Conservation (phyloP, 2,113 vertebrate genomes). For the Nycticorax nycticorax region DNA sequence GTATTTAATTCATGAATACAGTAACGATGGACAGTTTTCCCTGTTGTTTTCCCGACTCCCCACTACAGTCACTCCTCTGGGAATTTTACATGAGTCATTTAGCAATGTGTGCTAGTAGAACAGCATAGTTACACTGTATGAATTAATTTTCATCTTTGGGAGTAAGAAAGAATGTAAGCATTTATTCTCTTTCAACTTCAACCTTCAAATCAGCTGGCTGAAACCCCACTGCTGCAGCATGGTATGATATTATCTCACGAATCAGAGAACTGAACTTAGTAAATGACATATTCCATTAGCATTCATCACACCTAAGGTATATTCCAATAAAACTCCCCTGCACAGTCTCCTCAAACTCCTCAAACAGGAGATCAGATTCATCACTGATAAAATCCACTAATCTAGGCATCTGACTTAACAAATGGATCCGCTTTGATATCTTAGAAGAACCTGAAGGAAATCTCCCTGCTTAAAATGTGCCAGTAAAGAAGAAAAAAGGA, state of each 20-base stretch:
- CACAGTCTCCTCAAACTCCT: not conserved
- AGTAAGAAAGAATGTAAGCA: not conserved
- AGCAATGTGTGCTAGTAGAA: not conserved
- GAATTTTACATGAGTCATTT: constrained; percentile 8
- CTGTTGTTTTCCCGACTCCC: not conserved
- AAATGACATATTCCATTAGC: not conserved
- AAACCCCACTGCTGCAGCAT: not conserved
- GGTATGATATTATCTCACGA: not conserved
- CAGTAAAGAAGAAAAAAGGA: not conserved
- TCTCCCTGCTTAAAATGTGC: not conserved
- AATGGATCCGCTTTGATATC: not conserved
- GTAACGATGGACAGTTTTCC: constrained; percentile 1
- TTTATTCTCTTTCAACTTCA: not conserved
- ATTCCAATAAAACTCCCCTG: not conserved
- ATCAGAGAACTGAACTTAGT: not conserved
- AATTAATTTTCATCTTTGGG: not conserved
- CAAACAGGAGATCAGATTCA: not conserved
- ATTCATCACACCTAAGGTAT: not conserved
- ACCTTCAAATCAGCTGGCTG: not conserved
- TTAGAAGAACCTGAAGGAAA: not conserved
- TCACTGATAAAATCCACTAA: not conserved
- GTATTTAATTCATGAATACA: not conserved
- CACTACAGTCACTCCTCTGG: not conserved
- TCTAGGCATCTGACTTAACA: not conserved
- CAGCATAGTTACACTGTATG: not conserved